Evolutionary conservation across 2,888 invertebrate species (phyloP), one percentile per base, ranked within the genome.

Genomic region (Ormyrus labotus): DNA sequence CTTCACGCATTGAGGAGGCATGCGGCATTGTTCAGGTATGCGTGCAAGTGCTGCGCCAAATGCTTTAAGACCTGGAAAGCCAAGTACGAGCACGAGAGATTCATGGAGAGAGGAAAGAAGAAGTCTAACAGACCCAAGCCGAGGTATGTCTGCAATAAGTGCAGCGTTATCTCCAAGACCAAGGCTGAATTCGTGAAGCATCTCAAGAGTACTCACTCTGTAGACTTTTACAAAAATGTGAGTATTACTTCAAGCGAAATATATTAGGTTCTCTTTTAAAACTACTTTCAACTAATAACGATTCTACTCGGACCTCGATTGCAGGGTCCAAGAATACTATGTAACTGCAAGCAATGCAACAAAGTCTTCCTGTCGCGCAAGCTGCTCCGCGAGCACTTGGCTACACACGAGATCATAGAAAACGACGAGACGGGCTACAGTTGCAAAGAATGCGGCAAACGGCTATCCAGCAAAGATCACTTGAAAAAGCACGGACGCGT

Each of bases 61-160:
- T 83, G 84, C 67, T 88, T 86, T 75, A 87, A 87, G 65, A 83
- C 68, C 10, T 73, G 64, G 69, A 60, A 5, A 34, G 65, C 65
- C 0, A 82, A 70, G 51, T 50, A 73, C 55, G 72, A 69, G 1
- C 79, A 81, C 65, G 81, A 81, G 55, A 51, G 34, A 8, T 7
- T 13, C 1, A 34, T 10, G 6, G 60, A 19, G 6, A 19, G 11
- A 8, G 11, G 34, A 34, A 34, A 6, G 3, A 68, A 65, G 0
- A 48, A 57, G 61, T 6, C 6, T 4, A n/a, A 8, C 19, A 63
- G 10, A 7, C 93, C 93, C 70, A 93, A 93, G 0, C 92, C 92
- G 0, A 93, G 93, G 60, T 91, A 92, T 83, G 92, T 92, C 61
- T 93, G 93, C 84, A 83, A 87, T 9, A 82, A 92, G 0, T 93